phyloP scores from a whole-genome alignment of 2,113 vertebrate genomes.

The Turdus rufiventris region DNA sequence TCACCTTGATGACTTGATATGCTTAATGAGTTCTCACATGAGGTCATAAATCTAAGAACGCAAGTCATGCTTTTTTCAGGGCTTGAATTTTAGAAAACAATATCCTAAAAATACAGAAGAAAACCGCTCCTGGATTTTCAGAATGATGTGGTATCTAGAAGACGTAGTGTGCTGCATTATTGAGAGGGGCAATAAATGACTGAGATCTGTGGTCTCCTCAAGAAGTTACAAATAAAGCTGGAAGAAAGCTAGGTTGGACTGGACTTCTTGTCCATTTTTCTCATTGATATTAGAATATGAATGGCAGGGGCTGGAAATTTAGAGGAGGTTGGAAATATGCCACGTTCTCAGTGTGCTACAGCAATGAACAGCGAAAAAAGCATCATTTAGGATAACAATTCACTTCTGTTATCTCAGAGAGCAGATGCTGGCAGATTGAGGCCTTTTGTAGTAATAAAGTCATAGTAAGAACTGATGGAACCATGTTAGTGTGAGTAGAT shows the following conservation, averaged over 20 bases:
- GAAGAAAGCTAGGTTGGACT: not conserved
- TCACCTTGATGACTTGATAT: not conserved
- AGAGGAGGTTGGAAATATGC: not conserved
- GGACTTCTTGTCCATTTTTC: not conserved
- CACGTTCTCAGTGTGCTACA: not conserved
- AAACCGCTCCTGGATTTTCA: not conserved
- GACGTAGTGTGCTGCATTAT: not conserved
- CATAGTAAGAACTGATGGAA: not conserved
- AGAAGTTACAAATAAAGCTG: not conserved
- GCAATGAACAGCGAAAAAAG: not conserved
- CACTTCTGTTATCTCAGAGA: not conserved
- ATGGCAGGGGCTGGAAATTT: not conserved
- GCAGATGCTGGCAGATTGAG: not conserved
- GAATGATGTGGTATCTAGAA: not conserved
- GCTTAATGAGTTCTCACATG: not conserved
- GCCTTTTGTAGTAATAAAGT: not conserved
- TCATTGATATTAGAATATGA: not conserved
- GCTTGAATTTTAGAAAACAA: not conserved
- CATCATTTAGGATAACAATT: not conserved
- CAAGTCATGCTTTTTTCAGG: not conserved
- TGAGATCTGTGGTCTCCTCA: rapidly evolving
- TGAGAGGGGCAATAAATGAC: not conserved
- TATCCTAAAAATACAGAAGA: not conserved
- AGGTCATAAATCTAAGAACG: not conserved
- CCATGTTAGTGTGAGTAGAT: not conserved